These are phyloP conservation scores for Junco hyemalis DNA, from an alignment of 2,113 vertebrate genomes.

Conservation along the genomic window DNA sequence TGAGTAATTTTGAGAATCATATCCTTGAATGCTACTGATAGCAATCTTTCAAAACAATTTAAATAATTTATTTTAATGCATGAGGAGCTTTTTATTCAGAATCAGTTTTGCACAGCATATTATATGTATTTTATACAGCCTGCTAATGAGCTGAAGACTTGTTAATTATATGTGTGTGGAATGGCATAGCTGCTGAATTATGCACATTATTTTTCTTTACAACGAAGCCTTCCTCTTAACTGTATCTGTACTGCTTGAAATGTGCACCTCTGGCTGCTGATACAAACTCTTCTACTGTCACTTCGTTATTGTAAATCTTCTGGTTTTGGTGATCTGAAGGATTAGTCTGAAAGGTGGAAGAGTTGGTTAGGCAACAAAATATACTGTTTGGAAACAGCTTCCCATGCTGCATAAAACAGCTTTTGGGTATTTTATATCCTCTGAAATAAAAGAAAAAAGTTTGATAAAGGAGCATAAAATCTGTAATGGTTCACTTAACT, in stretches of 20 bases:
- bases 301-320: neutral
- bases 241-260: neutral
- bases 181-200: constrained; percentile 55
- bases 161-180: constrained; percentile 61
- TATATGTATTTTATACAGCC: constrained; percentile 64
- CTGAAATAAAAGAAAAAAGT: neutral
- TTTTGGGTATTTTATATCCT: neutral
- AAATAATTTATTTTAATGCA: constrained; percentile 53
- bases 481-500: neutral
- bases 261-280: neutral
- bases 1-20: neutral
- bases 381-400: neutral
- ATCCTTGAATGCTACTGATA: neutral
- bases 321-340: neutral
- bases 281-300: neutral
- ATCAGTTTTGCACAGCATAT: constrained; percentile 47
- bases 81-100: constrained; percentile 47
- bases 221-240: neutral
- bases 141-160: constrained; percentile 63
- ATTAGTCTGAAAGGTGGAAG: neutral
- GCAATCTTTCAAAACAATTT: constrained; percentile 11
- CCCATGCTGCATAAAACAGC: neutral
- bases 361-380: neutral
- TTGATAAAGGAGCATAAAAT: neutral
- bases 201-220: constrained; percentile 55